Evolutionary conservation across 2,113 vertebrate species (phyloP).

Genomic region (Setophaga petechia): DNA sequence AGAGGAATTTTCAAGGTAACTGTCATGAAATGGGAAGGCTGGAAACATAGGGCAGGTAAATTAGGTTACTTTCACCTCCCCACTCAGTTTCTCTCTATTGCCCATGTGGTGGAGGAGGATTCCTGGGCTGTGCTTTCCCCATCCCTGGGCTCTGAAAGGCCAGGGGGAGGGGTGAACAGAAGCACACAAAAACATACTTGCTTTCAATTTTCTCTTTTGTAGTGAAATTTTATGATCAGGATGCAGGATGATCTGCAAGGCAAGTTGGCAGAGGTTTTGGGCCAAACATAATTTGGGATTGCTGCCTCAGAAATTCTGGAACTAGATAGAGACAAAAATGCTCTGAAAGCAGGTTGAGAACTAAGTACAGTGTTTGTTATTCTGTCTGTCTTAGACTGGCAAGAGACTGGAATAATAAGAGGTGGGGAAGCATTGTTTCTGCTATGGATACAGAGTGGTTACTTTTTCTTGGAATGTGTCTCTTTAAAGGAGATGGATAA

Average conservation of each 20-base stretch:
- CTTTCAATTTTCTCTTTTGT: slow-evolving; percentile 5
- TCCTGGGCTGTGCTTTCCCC: not conserved
- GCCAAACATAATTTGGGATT: slow-evolving; percentile 12
- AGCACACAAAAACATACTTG: not conserved
- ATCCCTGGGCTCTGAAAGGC: not conserved
- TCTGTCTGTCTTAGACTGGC: slow-evolving; percentile 42
- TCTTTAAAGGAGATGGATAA: not conserved
- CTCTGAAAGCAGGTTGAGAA: slow-evolving; percentile 9
- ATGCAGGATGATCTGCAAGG: not conserved
- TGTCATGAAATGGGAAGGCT: not conserved
- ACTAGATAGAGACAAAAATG: not conserved
- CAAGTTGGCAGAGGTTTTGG: slow-evolving; percentile 17
- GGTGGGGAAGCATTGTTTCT: slow-evolving; percentile 44
- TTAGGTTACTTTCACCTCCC: not conserved
- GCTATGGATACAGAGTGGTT: not conserved
- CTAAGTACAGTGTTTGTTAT: slow-evolving; percentile 49
- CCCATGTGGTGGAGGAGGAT: not conserved
- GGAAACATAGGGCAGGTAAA: not conserved
- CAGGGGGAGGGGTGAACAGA: not conserved
- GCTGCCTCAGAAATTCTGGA: slow-evolving; percentile 10
- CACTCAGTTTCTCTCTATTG: not conserved
- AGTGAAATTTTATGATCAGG: not conserved
- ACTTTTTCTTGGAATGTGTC: not conserved
- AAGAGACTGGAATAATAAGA: slow-evolving; percentile 38
- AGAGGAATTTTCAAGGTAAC: not conserved